phyloP scores from a whole-genome alignment of 2,113 vertebrate species.

The Otocyon megalotis region DNA sequence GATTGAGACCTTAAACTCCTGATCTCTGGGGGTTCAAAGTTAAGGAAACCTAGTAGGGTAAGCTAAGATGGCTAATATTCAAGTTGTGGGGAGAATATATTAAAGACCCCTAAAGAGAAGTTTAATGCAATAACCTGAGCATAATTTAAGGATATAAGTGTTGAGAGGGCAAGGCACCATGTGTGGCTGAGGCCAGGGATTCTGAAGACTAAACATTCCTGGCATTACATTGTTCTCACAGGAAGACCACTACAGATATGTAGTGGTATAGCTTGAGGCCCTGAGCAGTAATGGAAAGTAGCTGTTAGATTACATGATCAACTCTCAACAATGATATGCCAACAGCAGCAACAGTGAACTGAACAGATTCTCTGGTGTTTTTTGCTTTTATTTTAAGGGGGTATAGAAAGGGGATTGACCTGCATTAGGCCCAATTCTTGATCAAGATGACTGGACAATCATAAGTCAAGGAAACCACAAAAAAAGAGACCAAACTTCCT shows the following conservation, averaged over 20 bases:
- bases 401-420: neutral
- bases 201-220: neutral
- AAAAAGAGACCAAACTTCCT: neutral
- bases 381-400: neutral
- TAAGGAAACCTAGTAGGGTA: neutral
- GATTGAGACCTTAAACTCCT: neutral
- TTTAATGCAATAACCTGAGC: neutral
- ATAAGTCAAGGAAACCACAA: neutral
- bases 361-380: neutral
- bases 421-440: neutral
- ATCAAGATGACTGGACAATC: neutral
- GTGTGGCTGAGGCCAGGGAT: neutral
- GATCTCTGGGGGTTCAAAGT: neutral
- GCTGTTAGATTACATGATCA: neutral
- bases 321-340: neutral
- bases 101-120: neutral
- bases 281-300: neutral
- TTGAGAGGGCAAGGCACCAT: neutral
- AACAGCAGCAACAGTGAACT: neutral
- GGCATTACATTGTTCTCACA: neutral
- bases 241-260: neutral
- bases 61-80: neutral
- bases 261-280: neutral
- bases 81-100: neutral
- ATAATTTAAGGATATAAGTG: neutral